phyloP scores from a whole-genome alignment of 2,797 vertebrate species.

The Syngnathus acus region DNA sequence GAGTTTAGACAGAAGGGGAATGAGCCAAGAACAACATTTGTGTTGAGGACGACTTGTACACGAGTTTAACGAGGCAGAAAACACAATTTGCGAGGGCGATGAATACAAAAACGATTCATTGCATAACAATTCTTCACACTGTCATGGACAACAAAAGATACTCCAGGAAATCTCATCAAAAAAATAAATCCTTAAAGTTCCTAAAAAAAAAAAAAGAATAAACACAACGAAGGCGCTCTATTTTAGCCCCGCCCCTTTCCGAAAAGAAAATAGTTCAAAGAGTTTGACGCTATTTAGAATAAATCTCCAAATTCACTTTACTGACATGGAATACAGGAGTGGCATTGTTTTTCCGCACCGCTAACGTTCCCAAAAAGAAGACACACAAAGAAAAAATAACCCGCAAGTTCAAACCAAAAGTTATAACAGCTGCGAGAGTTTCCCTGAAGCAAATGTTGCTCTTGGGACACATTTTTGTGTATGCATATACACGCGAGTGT shows the following conservation, averaged over 20 bases:
- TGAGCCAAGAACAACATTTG: slow-evolving; percentile 28
- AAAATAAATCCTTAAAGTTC: background rate
- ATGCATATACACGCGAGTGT: slow-evolving; percentile 14
- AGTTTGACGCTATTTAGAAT: background rate
- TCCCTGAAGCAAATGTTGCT: slow-evolving; percentile 61
- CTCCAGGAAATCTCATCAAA: background rate
- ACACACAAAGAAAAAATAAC: slow-evolving; percentile 23
- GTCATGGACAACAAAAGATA: background rate
- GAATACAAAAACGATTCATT: background rate
- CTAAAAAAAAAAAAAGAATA: too few species aligned
- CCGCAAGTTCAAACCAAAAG: slow-evolving; percentile 43
- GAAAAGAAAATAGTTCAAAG: too few species aligned
- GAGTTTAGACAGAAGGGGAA: slow-evolving; percentile 10
- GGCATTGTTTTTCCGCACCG: background rate
- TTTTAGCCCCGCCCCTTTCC: too few species aligned
- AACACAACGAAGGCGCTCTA: too few species aligned
- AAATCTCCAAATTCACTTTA: background rate
- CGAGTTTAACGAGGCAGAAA: slow-evolving; percentile 2
- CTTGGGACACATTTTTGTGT: slow-evolving; percentile 41
- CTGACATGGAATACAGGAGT: background rate
- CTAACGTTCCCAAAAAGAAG: slow-evolving; percentile 10
- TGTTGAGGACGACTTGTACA: background rate
- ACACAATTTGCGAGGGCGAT: background rate
- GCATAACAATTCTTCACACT: background rate
- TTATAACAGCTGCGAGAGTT: slow-evolving; percentile 60